Evolutionary conservation across 2,113 vertebrate genomes (phyloP).

Genomic region (Ibidorhyncha struthersii): DNA sequence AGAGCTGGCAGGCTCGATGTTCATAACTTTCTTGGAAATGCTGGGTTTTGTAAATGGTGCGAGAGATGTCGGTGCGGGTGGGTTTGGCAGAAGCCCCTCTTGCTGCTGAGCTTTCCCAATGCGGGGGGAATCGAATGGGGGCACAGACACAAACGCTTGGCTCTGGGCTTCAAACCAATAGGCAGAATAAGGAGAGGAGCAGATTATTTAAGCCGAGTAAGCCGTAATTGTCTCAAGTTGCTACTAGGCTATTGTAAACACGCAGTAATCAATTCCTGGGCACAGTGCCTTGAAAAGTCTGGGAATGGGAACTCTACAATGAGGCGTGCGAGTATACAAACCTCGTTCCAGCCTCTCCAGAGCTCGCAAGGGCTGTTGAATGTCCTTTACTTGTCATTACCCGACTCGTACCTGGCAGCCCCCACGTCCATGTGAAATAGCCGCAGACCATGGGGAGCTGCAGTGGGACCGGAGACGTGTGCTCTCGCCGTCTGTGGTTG

Average conservation of each 20-base stretch:
- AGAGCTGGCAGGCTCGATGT: fast-evolving
- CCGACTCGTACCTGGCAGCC: background rate
- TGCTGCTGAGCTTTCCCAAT: background rate
- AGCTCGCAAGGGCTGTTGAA: background rate
- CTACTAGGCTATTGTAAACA: background rate
- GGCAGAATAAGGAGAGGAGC: background rate
- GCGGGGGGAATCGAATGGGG: background rate
- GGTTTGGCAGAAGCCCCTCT: background rate
- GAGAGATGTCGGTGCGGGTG: fast-evolving
- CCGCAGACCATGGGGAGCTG: background rate
- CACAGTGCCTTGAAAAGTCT: background rate
- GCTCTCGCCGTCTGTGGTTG: background rate
- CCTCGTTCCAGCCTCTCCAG: background rate
- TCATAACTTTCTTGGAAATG: background rate
- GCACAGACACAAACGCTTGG: fast-evolving
- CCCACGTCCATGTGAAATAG: background rate
- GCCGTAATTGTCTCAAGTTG: background rate
- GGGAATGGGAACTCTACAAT: background rate
- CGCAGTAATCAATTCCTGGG: background rate
- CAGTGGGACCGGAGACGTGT: fast-evolving
- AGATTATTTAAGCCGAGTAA: background rate
- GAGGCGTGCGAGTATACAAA: background rate
- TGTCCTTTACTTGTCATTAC: background rate
- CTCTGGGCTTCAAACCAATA: fast-evolving
- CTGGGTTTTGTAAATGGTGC: background rate